These are phyloP conservation scores for Pseudobourletiella spinata DNA, from an alignment of 1,140 invertebrate genomes.

Conservation along the genomic window DNA sequence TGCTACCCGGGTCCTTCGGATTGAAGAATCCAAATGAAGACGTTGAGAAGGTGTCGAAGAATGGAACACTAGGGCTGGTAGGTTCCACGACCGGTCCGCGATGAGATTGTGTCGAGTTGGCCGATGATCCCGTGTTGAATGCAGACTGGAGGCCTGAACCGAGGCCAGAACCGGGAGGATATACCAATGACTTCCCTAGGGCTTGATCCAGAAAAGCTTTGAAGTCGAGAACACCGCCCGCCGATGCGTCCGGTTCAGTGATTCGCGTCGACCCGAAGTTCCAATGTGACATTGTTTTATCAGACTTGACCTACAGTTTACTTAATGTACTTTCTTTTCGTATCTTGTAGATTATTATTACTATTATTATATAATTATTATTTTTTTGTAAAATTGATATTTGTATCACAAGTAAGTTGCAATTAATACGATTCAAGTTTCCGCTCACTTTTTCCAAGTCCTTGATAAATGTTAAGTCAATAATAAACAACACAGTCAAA, in stretches of 20 bases:
- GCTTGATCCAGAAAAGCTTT: conserved; percentile 28
- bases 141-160: not conserved
- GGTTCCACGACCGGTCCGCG: not conserved
- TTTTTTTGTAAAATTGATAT: conserved; percentile 10
- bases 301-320: not conserved
- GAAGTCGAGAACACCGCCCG: conserved; percentile 18
- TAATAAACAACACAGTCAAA: conserved; percentile 8
- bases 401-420: conserved; percentile 13
- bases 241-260: conserved; percentile 10
- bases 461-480: not conserved
- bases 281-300: conserved; percentile 25
- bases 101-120: not conserved
- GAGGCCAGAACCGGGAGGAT: conserved; percentile 1
- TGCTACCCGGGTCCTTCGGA: conserved; percentile 29
- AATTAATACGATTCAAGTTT: conserved; percentile 10
- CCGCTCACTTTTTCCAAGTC: not conserved
- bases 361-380: not conserved
- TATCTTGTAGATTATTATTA: not conserved
- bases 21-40: conserved; percentile 35
- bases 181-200: not conserved
- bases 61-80: conserved; percentile 8
- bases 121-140: not conserved
- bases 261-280: conserved; percentile 20
- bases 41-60: conserved; percentile 32
- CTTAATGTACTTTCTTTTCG: not conserved